phyloP scores from a whole-genome alignment of 2,888 invertebrate genomes.

The Dichetophora obliterata region DNA sequence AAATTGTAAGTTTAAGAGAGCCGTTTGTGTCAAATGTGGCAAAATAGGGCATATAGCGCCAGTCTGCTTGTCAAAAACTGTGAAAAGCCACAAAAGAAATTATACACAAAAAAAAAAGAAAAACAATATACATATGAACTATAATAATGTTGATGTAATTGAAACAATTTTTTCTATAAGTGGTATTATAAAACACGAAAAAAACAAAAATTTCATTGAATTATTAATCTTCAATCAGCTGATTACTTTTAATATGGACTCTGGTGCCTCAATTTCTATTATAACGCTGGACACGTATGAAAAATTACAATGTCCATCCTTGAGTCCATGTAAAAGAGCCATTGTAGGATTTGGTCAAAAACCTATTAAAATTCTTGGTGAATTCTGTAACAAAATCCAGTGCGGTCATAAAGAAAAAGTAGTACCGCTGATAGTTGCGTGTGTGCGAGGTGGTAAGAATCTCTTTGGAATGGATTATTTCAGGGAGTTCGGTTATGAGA shows the following conservation, averaged over 20 bases:
- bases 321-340: slow-evolving; percentile 17
- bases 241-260: slow-evolving; percentile 42
- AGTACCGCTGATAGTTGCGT: slow-evolving; percentile 4
- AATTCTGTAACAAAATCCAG: slow-evolving; percentile 34
- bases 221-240: slow-evolving; percentile 19
- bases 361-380: slow-evolving; percentile 36
- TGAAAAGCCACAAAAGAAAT: slow-evolving; percentile 12
- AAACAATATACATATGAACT: not conserved
- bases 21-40: slow-evolving; percentile 39
- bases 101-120: not conserved
- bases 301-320: slow-evolving; percentile 31
- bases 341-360: slow-evolving; percentile 40
- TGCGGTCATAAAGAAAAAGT: slow-evolving; percentile 38
- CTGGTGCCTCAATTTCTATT: slow-evolving; percentile 41
- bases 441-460: slow-evolving; percentile 40
- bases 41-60: slow-evolving; percentile 37
- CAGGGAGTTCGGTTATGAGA: slow-evolving; percentile 36
- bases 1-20: slow-evolving; percentile 29
- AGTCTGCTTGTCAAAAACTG: slow-evolving; percentile 38
- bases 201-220: slow-evolving; percentile 26
- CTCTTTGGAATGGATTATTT: slow-evolving; percentile 45
- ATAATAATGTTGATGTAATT: slow-evolving; percentile 15
- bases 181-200: slow-evolving; percentile 21
- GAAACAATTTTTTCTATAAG: slow-evolving; percentile 26
- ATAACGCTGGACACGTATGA: slow-evolving; percentile 35